Conservation (phyloP, 2,113 vertebrate genomes). For the Gobius niger region DNA sequence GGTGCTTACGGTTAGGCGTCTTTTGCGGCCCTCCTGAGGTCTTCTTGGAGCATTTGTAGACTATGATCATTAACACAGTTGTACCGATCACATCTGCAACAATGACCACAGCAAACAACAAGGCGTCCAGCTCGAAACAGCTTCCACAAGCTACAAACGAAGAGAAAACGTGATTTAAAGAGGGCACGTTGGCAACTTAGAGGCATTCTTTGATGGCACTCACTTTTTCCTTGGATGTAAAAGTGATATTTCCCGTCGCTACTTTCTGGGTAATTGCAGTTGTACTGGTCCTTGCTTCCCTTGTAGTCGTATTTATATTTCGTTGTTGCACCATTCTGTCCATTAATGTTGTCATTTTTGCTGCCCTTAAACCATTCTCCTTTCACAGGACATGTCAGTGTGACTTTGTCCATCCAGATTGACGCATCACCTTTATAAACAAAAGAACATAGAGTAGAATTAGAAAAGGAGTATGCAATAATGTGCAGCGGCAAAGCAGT, state of each 20-base stretch:
- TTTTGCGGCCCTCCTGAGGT: not conserved
- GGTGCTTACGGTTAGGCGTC: conserved; percentile 14
- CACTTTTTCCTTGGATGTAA: conserved; percentile 66
- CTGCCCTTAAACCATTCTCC: fast-evolving
- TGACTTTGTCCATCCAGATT: fast-evolving
- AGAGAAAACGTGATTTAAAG: not conserved
- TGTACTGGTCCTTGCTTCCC: fast-evolving
- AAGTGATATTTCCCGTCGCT: conserved; percentile 19
- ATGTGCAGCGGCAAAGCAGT: not conserved
- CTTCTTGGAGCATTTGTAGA: conserved; percentile 53
- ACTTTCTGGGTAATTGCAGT: fast-evolving
- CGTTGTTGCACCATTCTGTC: fast-evolving
- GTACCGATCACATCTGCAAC: conserved; percentile 47
- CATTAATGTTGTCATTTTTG: fast-evolving
- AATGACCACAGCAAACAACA: fast-evolving
- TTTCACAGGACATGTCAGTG: fast-evolving
- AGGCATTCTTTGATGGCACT: conserved; percentile 19
- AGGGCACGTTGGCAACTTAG: too few relatives aligned
- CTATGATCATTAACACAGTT: conserved; percentile 6
- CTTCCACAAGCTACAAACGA: conserved; percentile 54
- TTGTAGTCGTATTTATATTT: fast-evolving
- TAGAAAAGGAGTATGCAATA: not conserved
- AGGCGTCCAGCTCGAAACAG: conserved; percentile 52
- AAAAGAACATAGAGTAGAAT: not conserved
- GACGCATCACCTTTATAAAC: not conserved